These are phyloP conservation scores for Drosophila kikkawai DNA, from an alignment of 1,140 invertebrate species.

Conservation along the genomic window DNA sequence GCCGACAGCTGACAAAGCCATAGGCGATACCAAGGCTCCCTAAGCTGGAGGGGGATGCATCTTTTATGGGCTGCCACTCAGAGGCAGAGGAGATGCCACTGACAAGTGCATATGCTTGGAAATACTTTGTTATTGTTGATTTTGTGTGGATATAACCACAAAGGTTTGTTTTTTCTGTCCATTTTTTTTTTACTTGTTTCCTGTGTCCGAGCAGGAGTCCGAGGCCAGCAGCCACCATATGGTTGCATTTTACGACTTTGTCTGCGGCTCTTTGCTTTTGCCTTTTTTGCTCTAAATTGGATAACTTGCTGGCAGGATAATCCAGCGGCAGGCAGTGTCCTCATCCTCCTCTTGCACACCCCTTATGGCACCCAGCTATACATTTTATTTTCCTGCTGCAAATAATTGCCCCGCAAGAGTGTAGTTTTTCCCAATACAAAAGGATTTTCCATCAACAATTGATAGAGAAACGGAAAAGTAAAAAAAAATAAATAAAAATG, in stretches of 20 bases:
- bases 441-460: slow-evolving; percentile 16
- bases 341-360: background rate
- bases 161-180: slow-evolving; percentile 36
- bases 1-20: slow-evolving; percentile 41
- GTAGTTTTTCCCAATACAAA: slow-evolving; percentile 22
- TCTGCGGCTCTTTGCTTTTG: background rate
- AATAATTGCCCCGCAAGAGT: slow-evolving; percentile 29
- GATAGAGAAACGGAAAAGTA: background rate
- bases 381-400: slow-evolving; percentile 12
- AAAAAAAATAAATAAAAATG: background rate
- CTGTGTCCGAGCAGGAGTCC: slow-evolving; percentile 10
- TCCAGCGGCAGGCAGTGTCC: background rate
- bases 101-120: slow-evolving; percentile 46
- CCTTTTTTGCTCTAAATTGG: slow-evolving; percentile 21
- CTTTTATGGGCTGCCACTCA: slow-evolving; percentile 43
- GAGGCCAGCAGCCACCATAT: slow-evolving; percentile 1
- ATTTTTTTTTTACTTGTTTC: slow-evolving; percentile 5
- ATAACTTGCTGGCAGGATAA: slow-evolving; percentile 30
- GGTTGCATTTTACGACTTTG: slow-evolving; percentile 54
- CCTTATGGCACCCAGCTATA: background rate
- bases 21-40: background rate
- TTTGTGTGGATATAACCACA: slow-evolving; percentile 25
- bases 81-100: slow-evolving; percentile 25
- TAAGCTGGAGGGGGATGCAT: slow-evolving; percentile 11
- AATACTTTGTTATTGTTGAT: slow-evolving; percentile 47